Conservation (phyloP, 2,888 invertebrate species). For the Lepidochrysops patricia region DNA sequence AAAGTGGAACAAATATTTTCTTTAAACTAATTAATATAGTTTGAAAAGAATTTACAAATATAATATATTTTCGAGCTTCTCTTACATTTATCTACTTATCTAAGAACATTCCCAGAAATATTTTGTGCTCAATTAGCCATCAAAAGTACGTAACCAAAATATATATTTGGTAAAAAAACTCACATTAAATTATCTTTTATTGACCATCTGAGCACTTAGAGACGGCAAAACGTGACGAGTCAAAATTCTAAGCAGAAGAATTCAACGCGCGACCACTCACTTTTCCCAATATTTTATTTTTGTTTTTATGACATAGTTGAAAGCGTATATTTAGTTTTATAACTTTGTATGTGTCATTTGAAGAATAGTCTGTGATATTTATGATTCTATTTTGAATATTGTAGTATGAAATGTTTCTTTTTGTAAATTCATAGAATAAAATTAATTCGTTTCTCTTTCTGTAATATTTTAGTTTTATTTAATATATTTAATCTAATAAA, state of each 20-base stretch:
- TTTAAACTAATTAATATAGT: too few species aligned
- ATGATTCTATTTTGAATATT: too few species aligned
- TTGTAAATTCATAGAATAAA: too few species aligned
- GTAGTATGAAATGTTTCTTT: too few species aligned
- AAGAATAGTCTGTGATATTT: too few species aligned
- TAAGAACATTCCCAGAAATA: neutral
- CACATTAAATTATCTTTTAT: neutral
- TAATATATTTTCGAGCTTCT: too few species aligned
- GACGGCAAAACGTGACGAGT: neutral
- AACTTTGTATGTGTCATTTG: neutral
- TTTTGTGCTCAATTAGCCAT: neutral
- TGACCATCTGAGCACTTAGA: neutral
- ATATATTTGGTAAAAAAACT: neutral
- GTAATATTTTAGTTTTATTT: too few species aligned
- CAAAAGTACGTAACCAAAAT: neutral
- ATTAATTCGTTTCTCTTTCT: too few species aligned
- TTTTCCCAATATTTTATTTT: neutral
- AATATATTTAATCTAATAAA: too few species aligned
- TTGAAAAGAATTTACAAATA: too few species aligned
- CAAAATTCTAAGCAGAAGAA: conserved; percentile 31
- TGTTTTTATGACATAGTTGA: neutral
- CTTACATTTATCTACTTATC: too few species aligned
- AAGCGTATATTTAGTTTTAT: neutral
- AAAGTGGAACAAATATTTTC: too few species aligned
- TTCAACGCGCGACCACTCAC: conserved; percentile 33